Percentiles rank a stretch among this genome's conserved stretches.
phyloP scores from a whole-genome alignment of 2,797 vertebrate species.

The Acanthiza pusilla region DNA sequence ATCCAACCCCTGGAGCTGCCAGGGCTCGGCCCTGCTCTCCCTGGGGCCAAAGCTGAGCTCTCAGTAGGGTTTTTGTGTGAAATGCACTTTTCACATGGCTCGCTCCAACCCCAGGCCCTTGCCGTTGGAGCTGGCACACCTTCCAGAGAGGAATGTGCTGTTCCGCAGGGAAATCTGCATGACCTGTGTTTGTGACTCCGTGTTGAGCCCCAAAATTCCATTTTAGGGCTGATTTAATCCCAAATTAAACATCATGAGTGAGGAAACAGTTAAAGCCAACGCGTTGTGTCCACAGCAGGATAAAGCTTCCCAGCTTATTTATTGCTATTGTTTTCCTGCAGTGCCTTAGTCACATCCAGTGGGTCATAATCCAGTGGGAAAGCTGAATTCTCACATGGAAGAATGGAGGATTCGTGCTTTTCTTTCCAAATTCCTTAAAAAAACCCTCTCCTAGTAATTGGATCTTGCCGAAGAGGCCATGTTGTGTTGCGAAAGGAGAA shows the following conservation, averaged over 20 bases:
- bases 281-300: neutral
- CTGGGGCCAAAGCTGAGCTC: neutral
- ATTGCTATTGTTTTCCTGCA: neutral
- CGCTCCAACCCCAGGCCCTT: neutral
- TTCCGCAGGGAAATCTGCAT: neutral
- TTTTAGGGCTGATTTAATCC: neutral
- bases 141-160: neutral
- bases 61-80: neutral
- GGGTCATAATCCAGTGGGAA: neutral
- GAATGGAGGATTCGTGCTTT: neutral
- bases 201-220: neutral
- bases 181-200: neutral
- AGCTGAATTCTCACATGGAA: neutral
- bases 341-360: neutral
- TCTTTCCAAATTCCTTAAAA: neutral
- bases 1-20: neutral
- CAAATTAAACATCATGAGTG: fast-evolving
- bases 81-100: neutral
- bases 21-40: neutral
- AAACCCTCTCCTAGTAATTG: neutral
- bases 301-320: neutral
- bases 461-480: neutral
- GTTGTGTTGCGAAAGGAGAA: neutral
- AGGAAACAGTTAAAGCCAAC: neutral
- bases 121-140: neutral